These are phyloP conservation scores for Oscheius sp. DNA, from an alignment of 1,140 invertebrate species.

Conservation along the genomic window DNA sequence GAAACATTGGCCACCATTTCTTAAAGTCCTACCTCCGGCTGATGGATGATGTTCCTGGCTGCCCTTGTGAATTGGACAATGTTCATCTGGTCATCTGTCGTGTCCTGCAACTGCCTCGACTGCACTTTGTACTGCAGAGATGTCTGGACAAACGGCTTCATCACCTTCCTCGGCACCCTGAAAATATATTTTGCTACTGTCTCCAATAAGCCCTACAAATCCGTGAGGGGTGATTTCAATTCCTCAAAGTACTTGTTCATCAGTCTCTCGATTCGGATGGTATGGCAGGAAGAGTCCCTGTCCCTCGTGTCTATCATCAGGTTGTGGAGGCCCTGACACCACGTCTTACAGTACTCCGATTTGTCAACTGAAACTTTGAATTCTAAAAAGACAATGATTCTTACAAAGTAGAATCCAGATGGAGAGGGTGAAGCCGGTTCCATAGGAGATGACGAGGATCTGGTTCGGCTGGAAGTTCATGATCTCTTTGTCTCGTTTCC, in stretches of 20 bases:
- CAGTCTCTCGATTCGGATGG: slow-evolving; percentile 52
- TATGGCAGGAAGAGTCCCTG: slow-evolving; percentile 43
- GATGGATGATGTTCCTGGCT: slow-evolving; percentile 23
- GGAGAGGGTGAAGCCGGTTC: slow-evolving; percentile 51
- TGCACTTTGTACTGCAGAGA: slow-evolving; percentile 56
- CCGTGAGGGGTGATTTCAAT: slow-evolving; percentile 41
- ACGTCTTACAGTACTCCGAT: slow-evolving; percentile 41
- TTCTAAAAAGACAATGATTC: slow-evolving; percentile 9
- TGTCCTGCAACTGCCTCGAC: slow-evolving; percentile 55
- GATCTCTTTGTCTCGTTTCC: slow-evolving; percentile 56
- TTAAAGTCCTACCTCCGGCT: background rate
- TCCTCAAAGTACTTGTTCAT: slow-evolving; percentile 53
- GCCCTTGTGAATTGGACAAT: slow-evolving; percentile 21
- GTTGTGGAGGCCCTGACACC: slow-evolving; percentile 53
- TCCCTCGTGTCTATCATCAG: slow-evolving; percentile 49
- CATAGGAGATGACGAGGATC: slow-evolving; percentile 54
- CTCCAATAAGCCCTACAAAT: slow-evolving; percentile 34
- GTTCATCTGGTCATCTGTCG: slow-evolving; percentile 48
- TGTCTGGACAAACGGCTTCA: slow-evolving; percentile 61
- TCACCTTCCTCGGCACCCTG: slow-evolving; percentile 55
- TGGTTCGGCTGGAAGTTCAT: slow-evolving; percentile 46
- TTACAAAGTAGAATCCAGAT: slow-evolving; percentile 57
- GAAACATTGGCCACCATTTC: background rate
- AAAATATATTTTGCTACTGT: background rate
- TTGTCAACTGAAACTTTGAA: slow-evolving; percentile 29